These are phyloP conservation scores for Tetanocera ferruginea DNA, from an alignment of 2,888 invertebrate species.

Conservation along the genomic window DNA sequence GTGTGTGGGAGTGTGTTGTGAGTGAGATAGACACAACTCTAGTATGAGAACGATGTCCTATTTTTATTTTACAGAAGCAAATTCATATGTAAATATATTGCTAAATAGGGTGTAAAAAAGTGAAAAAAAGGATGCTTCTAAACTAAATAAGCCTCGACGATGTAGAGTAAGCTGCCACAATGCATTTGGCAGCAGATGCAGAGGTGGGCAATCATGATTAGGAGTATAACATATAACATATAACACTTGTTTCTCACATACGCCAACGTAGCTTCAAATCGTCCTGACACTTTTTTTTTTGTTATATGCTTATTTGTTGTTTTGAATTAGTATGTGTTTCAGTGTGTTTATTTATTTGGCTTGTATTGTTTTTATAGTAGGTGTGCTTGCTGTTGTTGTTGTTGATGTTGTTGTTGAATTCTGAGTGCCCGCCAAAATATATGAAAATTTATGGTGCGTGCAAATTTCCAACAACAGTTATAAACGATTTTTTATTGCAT, in stretches of 20 bases:
- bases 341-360: conserved; percentile 24
- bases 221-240: background rate
- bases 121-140: background rate
- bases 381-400: conserved; percentile 8
- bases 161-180: background rate
- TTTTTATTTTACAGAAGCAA: conserved; percentile 5
- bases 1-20: background rate
- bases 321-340: conserved; percentile 32
- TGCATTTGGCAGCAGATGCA: conserved; percentile 17
- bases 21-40: background rate
- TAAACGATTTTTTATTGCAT: conserved; percentile 54
- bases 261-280: background rate
- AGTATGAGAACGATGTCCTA: background rate
- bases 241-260: background rate
- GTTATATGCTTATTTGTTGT: conserved; percentile 14
- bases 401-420: conserved; percentile 13
- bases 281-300: conserved; percentile 12
- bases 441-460: conserved; percentile 56
- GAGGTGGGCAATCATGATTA: conserved; percentile 6
- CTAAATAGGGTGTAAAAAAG: conserved; percentile 18
- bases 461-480: conserved; percentile 52
- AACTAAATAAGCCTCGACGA: background rate
- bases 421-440: conserved; percentile 27
- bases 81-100: conserved; percentile 13
- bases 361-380: background rate